Base-by-base conservation (phyloP, 2,888 invertebrate genomes). In the Ypsolopha scabrella region DNA sequence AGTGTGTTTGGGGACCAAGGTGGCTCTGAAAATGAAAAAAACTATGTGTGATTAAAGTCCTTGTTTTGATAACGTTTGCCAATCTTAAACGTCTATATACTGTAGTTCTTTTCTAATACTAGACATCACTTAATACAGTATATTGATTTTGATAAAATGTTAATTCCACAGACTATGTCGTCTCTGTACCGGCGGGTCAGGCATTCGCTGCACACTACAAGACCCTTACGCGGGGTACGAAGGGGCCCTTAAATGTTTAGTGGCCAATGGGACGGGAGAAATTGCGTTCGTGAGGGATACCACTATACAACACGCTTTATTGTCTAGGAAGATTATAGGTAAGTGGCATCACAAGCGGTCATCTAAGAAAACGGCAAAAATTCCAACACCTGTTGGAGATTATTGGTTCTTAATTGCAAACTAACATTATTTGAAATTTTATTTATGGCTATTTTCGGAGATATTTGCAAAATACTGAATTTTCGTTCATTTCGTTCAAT, bases 151-250 rank as follows among this genome's bases (percentile, higher is more conserved):
- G 53, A 48, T 50, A 38, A 6, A 6, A 43, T 43, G 13, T n/a
- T 13, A 9, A n/a, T 43, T 51, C 60, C 69, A 3, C 62, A 94
- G 94, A 58, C 83, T 98, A 39, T 98, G 98, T 73, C 89, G 91
- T 52, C 80, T 97, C 0, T 98, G 98, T 71, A 88, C 89, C 13
- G 96, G 97, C 1, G 92, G 92, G 60, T 88, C 93, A 1, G 95
- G 94, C 0, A 90, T 91, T 0, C 90, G 92, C 51, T 97, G 97
- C 65, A 93, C 95, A 0, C 88, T 92, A 41, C 89, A 91, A 0
- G 98, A 98, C 85, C 96, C 96, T 0, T 97, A 93, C 72, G 94
- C 95, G 34, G 97, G 97, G 0, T 97, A 95, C 70, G 93, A 94
- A 72, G 98, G 98, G 0, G 98, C 98, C 0, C 92, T 98, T 55